These are phyloP conservation scores for Periophthalmodon schlosseri DNA, from an alignment of 2,113 vertebrate genomes.

Conservation along the genomic window DNA sequence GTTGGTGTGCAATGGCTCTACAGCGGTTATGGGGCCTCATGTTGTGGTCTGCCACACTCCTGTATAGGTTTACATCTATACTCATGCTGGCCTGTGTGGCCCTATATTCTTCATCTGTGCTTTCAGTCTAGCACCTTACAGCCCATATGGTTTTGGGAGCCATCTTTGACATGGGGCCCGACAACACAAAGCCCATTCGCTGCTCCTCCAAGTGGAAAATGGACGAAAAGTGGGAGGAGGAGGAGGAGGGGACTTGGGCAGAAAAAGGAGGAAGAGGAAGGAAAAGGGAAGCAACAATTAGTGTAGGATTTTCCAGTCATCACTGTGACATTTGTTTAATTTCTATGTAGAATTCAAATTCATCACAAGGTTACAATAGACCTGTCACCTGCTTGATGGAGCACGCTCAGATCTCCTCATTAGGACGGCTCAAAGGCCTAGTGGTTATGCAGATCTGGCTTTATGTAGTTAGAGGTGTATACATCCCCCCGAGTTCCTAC, in stretches of 20 bases:
- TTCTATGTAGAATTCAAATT: constrained; percentile 81
- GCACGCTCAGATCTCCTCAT: constrained; percentile 36
- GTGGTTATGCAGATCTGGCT: constrained; percentile 2
- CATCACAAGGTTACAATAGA: constrained; percentile 71
- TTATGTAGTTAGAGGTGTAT: not conserved
- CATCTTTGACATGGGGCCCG: constrained; percentile 71
- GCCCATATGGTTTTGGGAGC: constrained; percentile 48
- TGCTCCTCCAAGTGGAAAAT: constrained; percentile 82
- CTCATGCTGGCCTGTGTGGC: not conserved
- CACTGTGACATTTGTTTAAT: constrained; percentile 77
- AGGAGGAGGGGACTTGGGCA: constrained; percentile 65
- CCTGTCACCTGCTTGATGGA: constrained; percentile 42
- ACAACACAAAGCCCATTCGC: constrained; percentile 77
- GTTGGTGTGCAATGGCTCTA: constrained; percentile 63
- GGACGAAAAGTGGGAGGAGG: constrained; percentile 62
- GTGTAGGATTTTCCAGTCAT: constrained; percentile 78
- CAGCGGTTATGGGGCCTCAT: constrained; percentile 68
- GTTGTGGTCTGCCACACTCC: constrained; percentile 32
- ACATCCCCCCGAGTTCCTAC: not conserved
- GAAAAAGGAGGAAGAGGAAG: constrained; percentile 51
- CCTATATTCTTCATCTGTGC: not conserved
- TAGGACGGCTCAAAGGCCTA: constrained; percentile 6
- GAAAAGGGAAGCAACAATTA: constrained; percentile 73
- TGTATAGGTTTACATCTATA: constrained; percentile 29
- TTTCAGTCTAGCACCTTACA: not conserved